Conservation (phyloP, 2,888 invertebrate genomes). For the Diloba caeruleocephala region DNA sequence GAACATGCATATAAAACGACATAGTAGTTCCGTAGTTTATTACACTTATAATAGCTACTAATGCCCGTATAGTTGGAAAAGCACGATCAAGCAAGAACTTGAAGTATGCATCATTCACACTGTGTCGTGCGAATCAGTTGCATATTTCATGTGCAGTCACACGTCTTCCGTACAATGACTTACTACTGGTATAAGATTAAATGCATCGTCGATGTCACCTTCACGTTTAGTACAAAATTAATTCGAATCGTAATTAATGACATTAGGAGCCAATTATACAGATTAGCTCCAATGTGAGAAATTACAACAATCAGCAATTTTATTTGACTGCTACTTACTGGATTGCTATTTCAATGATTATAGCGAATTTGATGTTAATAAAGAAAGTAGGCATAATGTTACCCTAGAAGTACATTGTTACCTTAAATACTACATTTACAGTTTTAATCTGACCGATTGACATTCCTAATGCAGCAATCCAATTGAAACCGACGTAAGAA, state of each 20-base stretch:
- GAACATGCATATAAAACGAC: slow-evolving; percentile 33
- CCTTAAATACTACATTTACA: too few species aligned
- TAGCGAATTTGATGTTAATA: too few species aligned
- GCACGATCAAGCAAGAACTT: slow-evolving; percentile 54
- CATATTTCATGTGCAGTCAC: slow-evolving; percentile 67
- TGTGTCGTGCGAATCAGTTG: slow-evolving; percentile 58
- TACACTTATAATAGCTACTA: slow-evolving; percentile 45
- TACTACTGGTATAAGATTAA: slow-evolving; percentile 59
- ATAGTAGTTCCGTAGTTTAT: slow-evolving; percentile 41
- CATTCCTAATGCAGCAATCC: too few species aligned
- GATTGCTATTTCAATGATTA: too few species aligned
- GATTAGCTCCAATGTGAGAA: background rate
- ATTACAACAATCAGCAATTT: background rate
- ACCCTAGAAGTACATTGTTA: too few species aligned
- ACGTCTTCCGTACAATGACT: slow-evolving; percentile 62
- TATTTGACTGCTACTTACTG: too few species aligned
- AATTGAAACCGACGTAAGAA: too few species aligned
- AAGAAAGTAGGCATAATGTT: too few species aligned
- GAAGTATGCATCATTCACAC: slow-evolving; percentile 58
- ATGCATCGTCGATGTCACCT: slow-evolving; percentile 55
- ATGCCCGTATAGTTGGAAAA: slow-evolving; percentile 50
- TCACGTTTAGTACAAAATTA: slow-evolving; percentile 44
- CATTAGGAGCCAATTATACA: slow-evolving; percentile 1
- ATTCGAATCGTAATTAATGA: slow-evolving; percentile 43
- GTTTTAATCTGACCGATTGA: too few species aligned